phyloP scores from a whole-genome alignment of 2,888 invertebrate species.

The Capitulum mitella region DNA sequence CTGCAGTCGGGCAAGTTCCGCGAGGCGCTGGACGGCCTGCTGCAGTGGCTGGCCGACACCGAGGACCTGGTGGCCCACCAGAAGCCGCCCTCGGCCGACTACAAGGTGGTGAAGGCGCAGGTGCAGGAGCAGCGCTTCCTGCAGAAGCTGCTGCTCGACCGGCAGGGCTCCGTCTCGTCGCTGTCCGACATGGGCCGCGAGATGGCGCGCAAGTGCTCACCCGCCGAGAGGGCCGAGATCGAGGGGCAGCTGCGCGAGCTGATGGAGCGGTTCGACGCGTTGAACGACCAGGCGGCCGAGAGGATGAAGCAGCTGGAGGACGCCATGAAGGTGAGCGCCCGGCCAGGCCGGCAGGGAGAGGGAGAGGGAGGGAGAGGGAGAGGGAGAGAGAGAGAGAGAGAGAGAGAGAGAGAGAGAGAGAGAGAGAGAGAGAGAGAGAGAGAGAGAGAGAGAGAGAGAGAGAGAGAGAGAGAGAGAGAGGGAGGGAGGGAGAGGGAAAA shows the following conservation, averaged over 20 bases:
- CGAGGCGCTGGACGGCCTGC: conserved; percentile 85
- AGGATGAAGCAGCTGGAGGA: conserved; percentile 82
- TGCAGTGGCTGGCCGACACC: conserved; percentile 93
- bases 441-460: no score
- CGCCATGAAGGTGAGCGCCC: conserved; percentile 58
- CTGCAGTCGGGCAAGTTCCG: conserved; percentile 95
- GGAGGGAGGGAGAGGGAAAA: no score
- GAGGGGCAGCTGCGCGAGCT: conserved; percentile 81
- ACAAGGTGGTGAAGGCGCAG: conserved; percentile 96
- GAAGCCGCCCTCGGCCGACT: conserved; percentile 92
- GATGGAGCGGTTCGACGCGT: conserved; percentile 74
- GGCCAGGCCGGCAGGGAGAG: not conserved
- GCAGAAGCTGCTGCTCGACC: conserved; percentile 91
- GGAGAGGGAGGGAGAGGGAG: no score
- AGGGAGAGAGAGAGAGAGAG: no score
- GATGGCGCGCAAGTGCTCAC: conserved; percentile 76
- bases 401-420: no score
- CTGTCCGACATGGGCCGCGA: conserved; percentile 87
- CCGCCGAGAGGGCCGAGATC: conserved; percentile 72
- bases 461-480: no score
- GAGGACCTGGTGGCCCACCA: conserved; percentile 96
- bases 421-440: no score
- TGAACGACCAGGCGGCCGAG: conserved; percentile 75
- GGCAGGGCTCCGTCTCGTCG: conserved; percentile 88
- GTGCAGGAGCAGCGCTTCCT: conserved; percentile 97